These are phyloP conservation scores for Brachyistius frenatus DNA, from an alignment of 2,113 vertebrate species.

Conservation along the genomic window DNA sequence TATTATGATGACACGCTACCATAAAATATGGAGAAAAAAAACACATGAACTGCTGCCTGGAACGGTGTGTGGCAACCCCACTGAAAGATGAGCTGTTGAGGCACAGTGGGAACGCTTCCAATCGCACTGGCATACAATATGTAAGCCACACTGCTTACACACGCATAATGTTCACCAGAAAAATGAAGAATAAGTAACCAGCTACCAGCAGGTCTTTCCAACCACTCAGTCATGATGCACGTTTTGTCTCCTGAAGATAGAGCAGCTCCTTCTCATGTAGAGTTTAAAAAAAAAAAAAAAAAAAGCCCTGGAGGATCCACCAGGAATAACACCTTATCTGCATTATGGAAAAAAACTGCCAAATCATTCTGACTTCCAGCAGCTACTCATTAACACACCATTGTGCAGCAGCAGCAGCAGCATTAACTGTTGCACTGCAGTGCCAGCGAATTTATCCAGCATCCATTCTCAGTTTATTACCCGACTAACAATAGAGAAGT, in stretches of 20 bases:
- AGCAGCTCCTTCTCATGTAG: slow-evolving; percentile 10
- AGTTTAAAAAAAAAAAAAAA: not conserved
- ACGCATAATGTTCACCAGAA: slow-evolving; percentile 27
- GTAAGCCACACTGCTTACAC: slow-evolving; percentile 34
- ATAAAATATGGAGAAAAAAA: slow-evolving; percentile 8
- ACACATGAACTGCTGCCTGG: not conserved
- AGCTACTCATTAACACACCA: slow-evolving; percentile 39
- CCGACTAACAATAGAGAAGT: slow-evolving; percentile 6
- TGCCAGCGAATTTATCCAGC: slow-evolving; percentile 7
- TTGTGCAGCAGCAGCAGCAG: slow-evolving; percentile 27
- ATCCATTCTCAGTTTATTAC: slow-evolving; percentile 38
- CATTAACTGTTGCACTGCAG: slow-evolving; percentile 36
- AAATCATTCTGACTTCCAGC: slow-evolving; percentile 23
- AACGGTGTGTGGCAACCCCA: not conserved
- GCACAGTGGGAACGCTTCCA: slow-evolving; percentile 22
- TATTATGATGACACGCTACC: not conserved
- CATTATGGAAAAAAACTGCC: not conserved
- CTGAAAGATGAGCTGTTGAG: not conserved
- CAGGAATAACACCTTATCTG: slow-evolving; percentile 21
- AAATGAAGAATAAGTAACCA: slow-evolving; percentile 19
- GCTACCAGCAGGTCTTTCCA: not conserved
- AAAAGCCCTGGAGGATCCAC: not conserved
- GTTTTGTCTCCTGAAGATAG: not conserved
- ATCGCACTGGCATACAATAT: slow-evolving; percentile 37
- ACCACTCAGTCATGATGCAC: slow-evolving; percentile 9